Evolutionary conservation across 2,113 vertebrate species (phyloP), one percentile per base, ranked within the genome.

Genomic region (Micromys minutus): DNA sequence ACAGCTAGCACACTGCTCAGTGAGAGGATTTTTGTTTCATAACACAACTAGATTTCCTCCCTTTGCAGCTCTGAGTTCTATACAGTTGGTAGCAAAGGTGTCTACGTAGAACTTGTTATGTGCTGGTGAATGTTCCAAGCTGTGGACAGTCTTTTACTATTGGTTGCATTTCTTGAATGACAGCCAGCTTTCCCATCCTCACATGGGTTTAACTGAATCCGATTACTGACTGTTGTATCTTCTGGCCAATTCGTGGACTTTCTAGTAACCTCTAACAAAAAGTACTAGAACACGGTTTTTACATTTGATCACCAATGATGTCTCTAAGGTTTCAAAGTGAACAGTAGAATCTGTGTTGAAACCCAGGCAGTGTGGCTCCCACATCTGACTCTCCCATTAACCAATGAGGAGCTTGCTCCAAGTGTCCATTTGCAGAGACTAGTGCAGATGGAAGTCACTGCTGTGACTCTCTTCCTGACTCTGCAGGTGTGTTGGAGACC

Each of bases 221-320:
- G 80, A 71, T 75, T 6, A 84, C 0, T 92, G 80, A 74, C 42
- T 29, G 36, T 79, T 94, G 45, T 5, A 81, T 42, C 36, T 81
- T 59, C 59, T 83, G 31, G 47, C 85, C 57, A 92, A 8, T 39
- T 57, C 57, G 59, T 15, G 21, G 29, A 85, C 76, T 71, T 72
- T 74, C 36, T 80, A 93, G 55, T 90, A 93, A 94, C 77, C 75
- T 86, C 59, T 89, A 69, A 75, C 16, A 50, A 72, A 75, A 52
- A 45, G 47, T 36, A 47, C 63, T n/a, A 11, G 39, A 45, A 87
- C 7, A 72, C 1, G 50, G 36, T 13, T 83, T 87, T 93, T 34
- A 91, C 5, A 63, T 31, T 1, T 63, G 57, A 90, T 61, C 24
- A 45, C 34, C 52, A 22, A 7, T 72, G 26, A 47, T 5, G 31